A percentile compares a stretch with the other conserved stretches of the same genome.
These are phyloP conservation scores for Pammene fasciana DNA, from an alignment of 2,888 invertebrate genomes.

Conservation along the genomic window DNA sequence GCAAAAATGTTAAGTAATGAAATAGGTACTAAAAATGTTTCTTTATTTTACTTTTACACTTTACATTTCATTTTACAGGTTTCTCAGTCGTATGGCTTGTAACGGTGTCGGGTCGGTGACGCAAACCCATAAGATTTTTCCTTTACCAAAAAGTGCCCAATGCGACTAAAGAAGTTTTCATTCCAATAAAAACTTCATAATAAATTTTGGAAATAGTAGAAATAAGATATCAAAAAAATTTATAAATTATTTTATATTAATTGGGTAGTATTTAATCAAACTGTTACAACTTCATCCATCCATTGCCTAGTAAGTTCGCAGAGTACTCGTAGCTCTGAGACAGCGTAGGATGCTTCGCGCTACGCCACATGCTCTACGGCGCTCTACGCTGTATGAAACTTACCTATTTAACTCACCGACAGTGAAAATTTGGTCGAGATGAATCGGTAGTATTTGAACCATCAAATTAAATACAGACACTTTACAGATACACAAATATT, in stretches of 20 bases:
- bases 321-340: not conserved
- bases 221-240: not conserved
- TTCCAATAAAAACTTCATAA: not conserved
- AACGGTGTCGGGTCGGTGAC: too few relatives aligned
- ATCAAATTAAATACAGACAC: constrained; percentile 10
- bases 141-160: too few relatives aligned
- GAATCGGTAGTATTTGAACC: not conserved
- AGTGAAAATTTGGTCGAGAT: constrained; percentile 9
- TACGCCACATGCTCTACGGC: constrained; percentile 8
- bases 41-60: too few relatives aligned
- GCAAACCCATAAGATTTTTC: too few relatives aligned
- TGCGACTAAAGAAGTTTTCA: too few relatives aligned
- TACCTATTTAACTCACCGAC: constrained; percentile 12
- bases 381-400: constrained; percentile 20
- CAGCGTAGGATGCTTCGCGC: constrained; percentile 18
- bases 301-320: not conserved
- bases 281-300: not conserved
- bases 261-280: not conserved
- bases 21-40: too few relatives aligned
- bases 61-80: too few relatives aligned
- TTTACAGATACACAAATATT: too few relatives aligned
- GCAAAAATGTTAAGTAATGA: too few relatives aligned
- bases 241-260: too few relatives aligned
- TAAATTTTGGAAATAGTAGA: not conserved
- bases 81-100: too few relatives aligned